Conservation (phyloP, 2,888 invertebrate genomes). For the Leptopterna dolabrata region DNA sequence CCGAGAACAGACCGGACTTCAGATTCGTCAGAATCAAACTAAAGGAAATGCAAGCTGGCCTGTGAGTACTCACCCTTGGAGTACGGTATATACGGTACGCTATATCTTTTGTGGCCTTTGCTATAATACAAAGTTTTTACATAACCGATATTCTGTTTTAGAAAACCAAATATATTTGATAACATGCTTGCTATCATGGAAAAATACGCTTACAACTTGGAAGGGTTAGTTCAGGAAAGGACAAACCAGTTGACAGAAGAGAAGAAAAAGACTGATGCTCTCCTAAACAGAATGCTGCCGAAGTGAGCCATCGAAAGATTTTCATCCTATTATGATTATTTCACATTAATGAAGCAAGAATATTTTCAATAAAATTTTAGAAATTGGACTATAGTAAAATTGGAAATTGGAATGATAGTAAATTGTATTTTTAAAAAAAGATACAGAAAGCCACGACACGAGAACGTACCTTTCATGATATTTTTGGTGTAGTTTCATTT, state of each 20-base stretch:
- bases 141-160: conserved; percentile 64
- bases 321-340: too few relatives aligned
- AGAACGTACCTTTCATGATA: too few relatives aligned
- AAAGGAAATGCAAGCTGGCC: conserved; percentile 80
- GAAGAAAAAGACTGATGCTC: conserved; percentile 85
- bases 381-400: too few relatives aligned
- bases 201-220: conserved; percentile 88
- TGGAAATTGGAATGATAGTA: too few relatives aligned
- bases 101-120: not conserved
- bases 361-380: too few relatives aligned
- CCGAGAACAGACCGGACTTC: conserved; percentile 83
- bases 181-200: conserved; percentile 93
- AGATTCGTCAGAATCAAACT: conserved; percentile 79
- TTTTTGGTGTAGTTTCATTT: too few relatives aligned
- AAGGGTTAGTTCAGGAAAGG: conserved; percentile 84
- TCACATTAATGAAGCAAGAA: not conserved
- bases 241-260: conserved; percentile 85
- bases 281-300: conserved; percentile 87
- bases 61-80: conserved; percentile 66
- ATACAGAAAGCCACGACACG: too few relatives aligned
- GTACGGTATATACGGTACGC: not conserved
- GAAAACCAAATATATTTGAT: conserved; percentile 87
- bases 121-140: not conserved
- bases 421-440: too few relatives aligned
- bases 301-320: conserved; percentile 73